Conservation (phyloP, 2,888 invertebrate genomes). For the Eustalomyia histrio region DNA sequence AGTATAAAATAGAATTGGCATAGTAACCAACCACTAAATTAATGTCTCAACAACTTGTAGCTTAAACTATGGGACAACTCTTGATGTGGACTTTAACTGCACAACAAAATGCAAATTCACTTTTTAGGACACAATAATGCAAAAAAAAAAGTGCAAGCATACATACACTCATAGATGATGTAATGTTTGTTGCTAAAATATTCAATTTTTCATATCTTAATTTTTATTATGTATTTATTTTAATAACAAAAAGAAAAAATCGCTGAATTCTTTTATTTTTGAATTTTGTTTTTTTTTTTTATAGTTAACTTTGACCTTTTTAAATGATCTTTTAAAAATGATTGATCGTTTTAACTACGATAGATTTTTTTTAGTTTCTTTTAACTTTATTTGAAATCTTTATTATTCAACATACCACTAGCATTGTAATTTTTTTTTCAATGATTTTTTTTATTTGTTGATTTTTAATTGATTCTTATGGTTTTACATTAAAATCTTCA, state of each 20-base stretch:
- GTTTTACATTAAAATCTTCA: conserved; percentile 46
- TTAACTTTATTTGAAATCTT: conserved; percentile 1
- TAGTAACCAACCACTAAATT: conserved; percentile 46
- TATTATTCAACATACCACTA: conserved; percentile 52
- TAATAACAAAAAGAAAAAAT: background rate
- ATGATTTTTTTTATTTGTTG: conserved; percentile 16
- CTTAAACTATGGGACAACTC: conserved; percentile 35
- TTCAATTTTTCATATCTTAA: background rate
- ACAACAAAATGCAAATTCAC: conserved; percentile 45
- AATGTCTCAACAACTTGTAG: background rate
- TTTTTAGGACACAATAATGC: conserved; percentile 13
- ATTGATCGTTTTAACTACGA: conserved; percentile 33
- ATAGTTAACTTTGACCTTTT: conserved; percentile 63
- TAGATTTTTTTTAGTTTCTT: conserved; percentile 7
- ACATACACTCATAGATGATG: conserved; percentile 27
- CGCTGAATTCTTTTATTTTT: background rate
- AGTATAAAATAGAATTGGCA: conserved; percentile 32
- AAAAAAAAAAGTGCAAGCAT: conserved; percentile 15
- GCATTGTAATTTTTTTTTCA: conserved; percentile 36
- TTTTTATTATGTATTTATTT: background rate
- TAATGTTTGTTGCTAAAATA: background rate
- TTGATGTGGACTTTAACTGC: conserved; percentile 1
- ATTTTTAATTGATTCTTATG: conserved; percentile 21
- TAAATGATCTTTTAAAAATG: conserved; percentile 28
- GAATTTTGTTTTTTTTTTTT: background rate